A percentile compares a stretch with the other conserved stretches of the same genome.
Evolutionary conservation across 1,140 invertebrate genomes (phyloP).

Genomic region (Drosophila pandora): DNA sequence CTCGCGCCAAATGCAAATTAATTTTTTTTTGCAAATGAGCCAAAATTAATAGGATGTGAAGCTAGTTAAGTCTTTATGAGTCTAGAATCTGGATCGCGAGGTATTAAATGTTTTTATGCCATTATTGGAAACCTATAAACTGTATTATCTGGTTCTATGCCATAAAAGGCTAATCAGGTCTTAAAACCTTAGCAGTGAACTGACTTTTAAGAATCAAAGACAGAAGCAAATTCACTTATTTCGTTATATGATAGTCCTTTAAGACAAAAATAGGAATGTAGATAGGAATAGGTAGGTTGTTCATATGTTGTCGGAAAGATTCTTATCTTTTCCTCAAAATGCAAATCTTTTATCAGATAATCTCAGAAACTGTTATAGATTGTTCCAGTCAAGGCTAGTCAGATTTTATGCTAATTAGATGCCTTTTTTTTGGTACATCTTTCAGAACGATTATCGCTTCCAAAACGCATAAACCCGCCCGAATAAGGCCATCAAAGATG

Average conservation of each 20-base stretch:
- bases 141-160: neutral
- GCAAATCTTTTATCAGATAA: conserved; percentile 12
- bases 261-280: too few species aligned
- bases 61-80: neutral
- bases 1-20: neutral
- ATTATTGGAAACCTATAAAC: conserved; percentile 24
- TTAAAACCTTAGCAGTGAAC: too few species aligned
- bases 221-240: too few species aligned
- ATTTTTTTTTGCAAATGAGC: neutral
- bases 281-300: too few species aligned
- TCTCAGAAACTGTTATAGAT: neutral
- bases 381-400: conserved; percentile 14
- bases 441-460: conserved; percentile 14
- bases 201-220: too few species aligned
- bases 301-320: neutral
- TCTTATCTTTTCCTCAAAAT: conserved; percentile 1
- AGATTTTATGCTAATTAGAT: conserved; percentile 23
- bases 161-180: too few species aligned
- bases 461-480: conserved; percentile 5
- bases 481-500: conserved; percentile 5
- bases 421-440: neutral
- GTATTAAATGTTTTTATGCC: conserved; percentile 10
- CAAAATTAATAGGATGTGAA: neutral
- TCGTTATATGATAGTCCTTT: too few species aligned
- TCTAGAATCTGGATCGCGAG: neutral